Evolutionary conservation across 2,888 invertebrate genomes (phyloP).

Genomic region (Drosophila vallismaia): DNA sequence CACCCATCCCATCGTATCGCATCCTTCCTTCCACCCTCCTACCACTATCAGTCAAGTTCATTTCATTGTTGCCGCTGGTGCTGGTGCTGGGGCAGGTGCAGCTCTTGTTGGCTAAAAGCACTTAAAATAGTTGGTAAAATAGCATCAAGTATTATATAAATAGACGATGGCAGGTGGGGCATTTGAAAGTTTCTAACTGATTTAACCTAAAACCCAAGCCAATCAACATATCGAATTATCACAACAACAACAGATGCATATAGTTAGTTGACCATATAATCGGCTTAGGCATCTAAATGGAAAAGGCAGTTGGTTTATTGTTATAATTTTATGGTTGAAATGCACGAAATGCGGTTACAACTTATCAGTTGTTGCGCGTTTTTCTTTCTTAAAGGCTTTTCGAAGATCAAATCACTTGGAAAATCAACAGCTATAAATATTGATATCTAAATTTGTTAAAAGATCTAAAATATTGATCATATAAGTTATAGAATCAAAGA

Average conservation of each 20-base stretch:
- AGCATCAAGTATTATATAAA: conserved; percentile 64
- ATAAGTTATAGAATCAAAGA: too few relatives aligned
- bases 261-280: conserved; percentile 28
- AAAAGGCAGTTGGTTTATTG: conserved; percentile 29
- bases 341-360: conserved; percentile 24
- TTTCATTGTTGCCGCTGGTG: conserved; percentile 28
- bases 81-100: conserved; percentile 2
- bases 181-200: conserved; percentile 33
- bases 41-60: conserved; percentile 21
- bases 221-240: conserved; percentile 5
- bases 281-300: conserved; percentile 37
- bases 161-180: conserved; percentile 30
- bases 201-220: conserved; percentile 14
- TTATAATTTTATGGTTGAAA: conserved; percentile 20
- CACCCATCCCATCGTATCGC: conserved; percentile 1
- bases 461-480: too few relatives aligned
- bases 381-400: conserved; percentile 14
- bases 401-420: conserved; percentile 18
- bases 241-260: conserved; percentile 7
- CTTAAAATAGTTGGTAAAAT: conserved; percentile 63
- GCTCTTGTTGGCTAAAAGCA: conserved; percentile 51
- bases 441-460: too few relatives aligned
- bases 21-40: conserved; percentile 40
- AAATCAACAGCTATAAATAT: neutral
- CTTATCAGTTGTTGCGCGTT: conserved; percentile 34